A percentile compares a stretch with the other conserved stretches of the same genome.
Evolutionary conservation across 2,888 invertebrate species (phyloP).

Genomic region (Ochropacha duplaris): DNA sequence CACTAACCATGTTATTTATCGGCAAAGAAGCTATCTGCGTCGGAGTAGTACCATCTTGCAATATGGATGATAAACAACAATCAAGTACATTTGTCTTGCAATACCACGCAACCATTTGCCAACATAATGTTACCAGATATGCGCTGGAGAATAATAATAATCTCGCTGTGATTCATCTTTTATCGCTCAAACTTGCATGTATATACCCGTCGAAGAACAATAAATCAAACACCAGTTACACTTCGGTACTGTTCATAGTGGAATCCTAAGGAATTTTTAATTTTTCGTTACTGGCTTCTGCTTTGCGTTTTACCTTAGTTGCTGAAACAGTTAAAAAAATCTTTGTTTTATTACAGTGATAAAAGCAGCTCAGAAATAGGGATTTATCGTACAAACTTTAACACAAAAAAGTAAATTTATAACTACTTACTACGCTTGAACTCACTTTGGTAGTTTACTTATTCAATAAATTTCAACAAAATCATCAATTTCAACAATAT

Average conservation of each 20-base stretch:
- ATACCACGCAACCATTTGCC: conserved; percentile 54
- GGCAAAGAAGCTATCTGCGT: background rate
- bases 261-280: conserved; percentile 15
- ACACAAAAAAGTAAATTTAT: too few relatives aligned
- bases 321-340: conserved; percentile 1
- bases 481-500: too few relatives aligned
- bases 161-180: conserved; percentile 68
- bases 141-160: conserved; percentile 64
- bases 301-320: conserved; percentile 11
- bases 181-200: conserved; percentile 68
- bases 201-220: conserved; percentile 46
- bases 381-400: too few relatives aligned
- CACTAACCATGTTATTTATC: background rate
- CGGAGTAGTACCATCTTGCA: background rate
- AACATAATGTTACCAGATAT: conserved; percentile 65
- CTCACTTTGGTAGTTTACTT: too few relatives aligned
- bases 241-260: conserved; percentile 37
- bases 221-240: conserved; percentile 58
- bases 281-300: too few relatives aligned
- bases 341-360: too few relatives aligned
- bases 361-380: too few relatives aligned
- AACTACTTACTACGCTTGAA: too few relatives aligned
- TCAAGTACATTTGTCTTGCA: conserved; percentile 46
- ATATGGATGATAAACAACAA: conserved; percentile 25
- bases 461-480: too few relatives aligned